Conservation (phyloP, 2,797 vertebrate species). For the Eidolon dupreanum region DNA sequence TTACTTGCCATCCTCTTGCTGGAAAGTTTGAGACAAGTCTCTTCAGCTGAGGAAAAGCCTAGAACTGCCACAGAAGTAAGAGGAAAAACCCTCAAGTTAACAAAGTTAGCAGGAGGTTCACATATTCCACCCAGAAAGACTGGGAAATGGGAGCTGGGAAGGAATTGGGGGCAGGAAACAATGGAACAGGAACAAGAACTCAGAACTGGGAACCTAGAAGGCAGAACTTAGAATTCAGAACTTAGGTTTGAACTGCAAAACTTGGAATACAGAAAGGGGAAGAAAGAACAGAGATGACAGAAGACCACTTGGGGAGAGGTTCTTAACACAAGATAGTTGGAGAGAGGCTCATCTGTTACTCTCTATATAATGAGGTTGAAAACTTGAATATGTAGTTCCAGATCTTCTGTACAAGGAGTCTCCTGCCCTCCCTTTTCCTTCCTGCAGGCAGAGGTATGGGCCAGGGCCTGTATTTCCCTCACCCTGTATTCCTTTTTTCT, state of each 20-base stretch:
- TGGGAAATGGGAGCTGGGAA: neutral
- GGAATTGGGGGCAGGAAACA: neutral
- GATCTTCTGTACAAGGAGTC: neutral
- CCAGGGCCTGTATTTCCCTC: neutral
- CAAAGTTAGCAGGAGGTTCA: neutral
- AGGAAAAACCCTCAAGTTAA: neutral
- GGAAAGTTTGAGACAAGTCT: slow-evolving; percentile 3
- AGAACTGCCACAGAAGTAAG: neutral
- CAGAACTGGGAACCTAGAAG: neutral
- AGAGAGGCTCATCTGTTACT: neutral
- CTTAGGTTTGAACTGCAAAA: neutral
- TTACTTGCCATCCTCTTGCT: neutral
- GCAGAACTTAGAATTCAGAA: neutral
- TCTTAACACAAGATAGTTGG: neutral
- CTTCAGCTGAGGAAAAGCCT: neutral
- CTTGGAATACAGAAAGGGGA: slow-evolving; percentile 32
- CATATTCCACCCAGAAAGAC: neutral
- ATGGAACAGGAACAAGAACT: neutral
- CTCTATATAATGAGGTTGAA: neutral
- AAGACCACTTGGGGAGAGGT: neutral
- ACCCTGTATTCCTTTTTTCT: neutral
- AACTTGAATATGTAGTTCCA: neutral
- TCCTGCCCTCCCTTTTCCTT: neutral
- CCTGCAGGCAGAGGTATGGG: neutral
- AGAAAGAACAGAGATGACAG: neutral